A percentile compares a stretch with the other conserved stretches of the same genome.
Conservation (phyloP, 2,888 invertebrate species). For the Ophion ventricosus region DNA sequence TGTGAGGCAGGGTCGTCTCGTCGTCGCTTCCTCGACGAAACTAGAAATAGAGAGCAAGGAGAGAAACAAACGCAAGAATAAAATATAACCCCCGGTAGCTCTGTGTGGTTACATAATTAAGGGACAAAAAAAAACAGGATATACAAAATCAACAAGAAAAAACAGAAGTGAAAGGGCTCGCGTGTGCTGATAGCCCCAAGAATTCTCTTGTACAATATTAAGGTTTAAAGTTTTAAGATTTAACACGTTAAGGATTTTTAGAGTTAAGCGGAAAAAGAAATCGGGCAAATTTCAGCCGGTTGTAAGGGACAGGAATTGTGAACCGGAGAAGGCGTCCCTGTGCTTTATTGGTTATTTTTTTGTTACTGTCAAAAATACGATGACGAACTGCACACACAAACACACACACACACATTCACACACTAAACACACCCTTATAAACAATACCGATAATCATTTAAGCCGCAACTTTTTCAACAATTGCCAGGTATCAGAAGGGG, state of each 20-base stretch:
- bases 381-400: not conserved
- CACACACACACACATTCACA: not conserved
- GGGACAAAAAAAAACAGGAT: constrained; percentile 28
- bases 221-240: constrained; percentile 75
- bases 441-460: constrained; percentile 1
- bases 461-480: constrained; percentile 32
- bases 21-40: constrained; percentile 37
- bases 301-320: constrained; percentile 26
- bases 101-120: constrained; percentile 31
- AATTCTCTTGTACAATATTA: constrained; percentile 79
- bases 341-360: constrained; percentile 4
- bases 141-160: constrained; percentile 58
- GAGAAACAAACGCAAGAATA: constrained; percentile 30
- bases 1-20: constrained; percentile 59
- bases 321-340: not conserved
- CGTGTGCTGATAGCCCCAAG: constrained; percentile 65
- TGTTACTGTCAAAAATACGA: constrained; percentile 2
- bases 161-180: constrained; percentile 70
- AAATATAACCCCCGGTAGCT: constrained; percentile 42
- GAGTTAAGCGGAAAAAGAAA: constrained; percentile 57
- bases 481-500: constrained; percentile 72
- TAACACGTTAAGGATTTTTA: constrained; percentile 70
- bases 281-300: constrained; percentile 11
- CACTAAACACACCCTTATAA: not conserved
- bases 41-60: constrained; percentile 34